Evolutionary conservation across 2,888 invertebrate genomes (phyloP).

Genomic region (Rosalia funebris): DNA sequence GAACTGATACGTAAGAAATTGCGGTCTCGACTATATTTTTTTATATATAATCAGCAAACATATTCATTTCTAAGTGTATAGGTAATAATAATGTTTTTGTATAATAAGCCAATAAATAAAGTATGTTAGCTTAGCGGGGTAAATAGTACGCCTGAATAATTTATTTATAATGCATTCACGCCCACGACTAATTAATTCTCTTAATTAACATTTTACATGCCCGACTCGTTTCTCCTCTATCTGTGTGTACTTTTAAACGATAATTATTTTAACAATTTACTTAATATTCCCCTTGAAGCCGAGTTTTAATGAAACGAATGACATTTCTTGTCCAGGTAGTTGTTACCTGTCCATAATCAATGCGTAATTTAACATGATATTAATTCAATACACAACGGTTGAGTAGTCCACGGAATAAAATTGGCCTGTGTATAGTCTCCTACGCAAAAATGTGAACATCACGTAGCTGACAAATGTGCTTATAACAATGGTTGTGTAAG

Average conservation of each 20-base stretch:
- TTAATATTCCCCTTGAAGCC: constrained; percentile 8
- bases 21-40: constrained; percentile 5
- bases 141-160: neutral
- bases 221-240: constrained; percentile 5
- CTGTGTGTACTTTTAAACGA: neutral
- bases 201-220: constrained; percentile 22
- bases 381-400: too few species aligned
- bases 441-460: too few species aligned
- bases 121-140: neutral
- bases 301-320: neutral
- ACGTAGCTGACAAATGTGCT: too few species aligned
- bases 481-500: too few species aligned
- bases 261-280: constrained; percentile 11
- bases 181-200: constrained; percentile 21
- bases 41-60: neutral
- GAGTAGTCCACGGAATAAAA: too few species aligned
- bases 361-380: constrained; percentile 9
- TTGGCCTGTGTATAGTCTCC: too few species aligned
- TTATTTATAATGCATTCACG: neutral
- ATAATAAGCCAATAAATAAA: neutral
- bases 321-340: neutral
- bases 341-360: neutral
- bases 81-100: neutral
- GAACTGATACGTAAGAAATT: constrained; percentile 13
- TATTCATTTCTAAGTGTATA: neutral